Evolutionary conservation across 1,140 invertebrate species (phyloP), one percentile per base, ranked within the genome.

Genomic region (Cyclargus thomasi): DNA sequence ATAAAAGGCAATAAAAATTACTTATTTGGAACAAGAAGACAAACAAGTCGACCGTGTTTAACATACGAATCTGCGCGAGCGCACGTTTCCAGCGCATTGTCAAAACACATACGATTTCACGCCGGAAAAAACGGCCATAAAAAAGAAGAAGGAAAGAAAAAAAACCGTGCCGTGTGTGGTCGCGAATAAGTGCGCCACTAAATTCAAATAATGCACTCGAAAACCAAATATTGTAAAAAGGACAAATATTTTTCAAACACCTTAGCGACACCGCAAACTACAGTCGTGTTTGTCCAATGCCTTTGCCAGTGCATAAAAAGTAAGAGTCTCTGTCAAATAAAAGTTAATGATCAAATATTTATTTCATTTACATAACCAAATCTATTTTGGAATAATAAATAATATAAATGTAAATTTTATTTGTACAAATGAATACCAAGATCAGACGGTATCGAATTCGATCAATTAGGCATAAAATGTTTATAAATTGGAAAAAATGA

Each of bases 61-160:
- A 88, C 84, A 83, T 77, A 80, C 83, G 80, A 76, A 83, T 80
- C 81, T 71, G 75, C 76, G 71, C 74, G 68, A 74, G 77, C 81
- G 74, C 86, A 89, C 86, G 82, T 86, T 78, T 75, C 77, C 66
- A 70, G 64, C 67, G 74, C 76, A 86, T 86, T 87, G 85, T 87
- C 83, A 86, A 87, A 89, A 89, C 82, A 89, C 80, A 85, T 83
- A 86, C 83, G 85, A 86, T 85, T 86, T 81, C 77, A 79, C 80
- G 75, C 75, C 71, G 71, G 39, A 69, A 62, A 65, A 35, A 29
- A 29, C 29, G 29, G 29, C 29, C 29, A 29, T 29, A 29, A 29
- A 29, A 29, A 29, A 6, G 5, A 29, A 6, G 5, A 29, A 6
- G 29, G 5, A 29, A n/a, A 70, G 65, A 72, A 75, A 75, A 74